phyloP scores from a whole-genome alignment of 1,140 invertebrate genomes.

The Brachionus koreanus region DNA sequence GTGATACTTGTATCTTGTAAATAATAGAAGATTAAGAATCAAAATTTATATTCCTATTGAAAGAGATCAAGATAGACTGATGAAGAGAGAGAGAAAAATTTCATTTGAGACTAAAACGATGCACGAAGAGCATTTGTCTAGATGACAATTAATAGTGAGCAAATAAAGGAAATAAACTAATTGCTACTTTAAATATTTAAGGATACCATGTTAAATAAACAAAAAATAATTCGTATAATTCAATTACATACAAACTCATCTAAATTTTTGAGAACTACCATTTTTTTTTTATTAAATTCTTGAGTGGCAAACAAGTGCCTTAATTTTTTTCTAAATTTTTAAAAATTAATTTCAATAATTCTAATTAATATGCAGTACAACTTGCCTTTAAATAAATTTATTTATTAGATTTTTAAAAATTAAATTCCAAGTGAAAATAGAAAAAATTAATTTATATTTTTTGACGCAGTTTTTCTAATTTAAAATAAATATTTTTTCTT shows the following conservation, averaged over 20 bases:
- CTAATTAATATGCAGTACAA: no score
- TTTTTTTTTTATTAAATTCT: no score
- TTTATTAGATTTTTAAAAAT: no score
- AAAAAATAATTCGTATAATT: conserved; percentile 1
- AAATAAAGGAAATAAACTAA: conserved; percentile 10
- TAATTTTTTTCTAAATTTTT: no score
- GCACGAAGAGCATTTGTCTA: neutral
- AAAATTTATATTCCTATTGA: neutral
- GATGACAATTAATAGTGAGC: neutral
- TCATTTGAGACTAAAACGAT: neutral
- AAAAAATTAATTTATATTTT: no score
- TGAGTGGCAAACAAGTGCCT: no score
- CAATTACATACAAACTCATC: neutral
- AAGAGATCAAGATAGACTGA: neutral
- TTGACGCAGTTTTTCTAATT: neutral
- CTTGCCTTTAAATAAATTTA: no score
- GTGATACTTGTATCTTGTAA: neutral
- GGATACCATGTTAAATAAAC: conserved; percentile 30
- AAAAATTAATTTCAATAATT: no score
- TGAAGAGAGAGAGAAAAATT: neutral
- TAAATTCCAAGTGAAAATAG: no score
- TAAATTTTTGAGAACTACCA: neutral
- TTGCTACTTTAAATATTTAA: conserved; percentile 15
- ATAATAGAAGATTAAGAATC: neutral
- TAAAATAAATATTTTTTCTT: neutral